phyloP scores from a whole-genome alignment of 2,888 invertebrate genomes.

The Pyrochroa serraticornis region DNA sequence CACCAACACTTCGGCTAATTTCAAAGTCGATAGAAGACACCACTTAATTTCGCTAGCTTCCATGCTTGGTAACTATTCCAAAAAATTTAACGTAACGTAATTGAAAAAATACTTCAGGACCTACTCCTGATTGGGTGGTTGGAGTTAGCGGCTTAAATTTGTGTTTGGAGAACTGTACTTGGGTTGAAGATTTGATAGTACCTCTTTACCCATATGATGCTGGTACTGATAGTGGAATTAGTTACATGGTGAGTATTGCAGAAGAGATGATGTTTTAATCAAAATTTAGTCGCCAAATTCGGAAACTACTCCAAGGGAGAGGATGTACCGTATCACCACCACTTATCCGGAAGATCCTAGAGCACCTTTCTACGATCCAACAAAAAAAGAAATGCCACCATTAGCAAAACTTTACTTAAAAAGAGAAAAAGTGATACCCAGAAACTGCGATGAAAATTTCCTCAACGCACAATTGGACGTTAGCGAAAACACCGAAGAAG shows the following conservation, averaged over 20 bases:
- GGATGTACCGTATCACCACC: constrained; percentile 87
- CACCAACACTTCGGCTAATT: constrained; percentile 78
- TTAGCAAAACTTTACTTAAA: constrained; percentile 83
- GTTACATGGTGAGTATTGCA: constrained; percentile 74
- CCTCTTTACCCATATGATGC: constrained; percentile 95
- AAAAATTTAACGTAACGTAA: constrained; percentile 1
- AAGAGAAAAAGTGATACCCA: constrained; percentile 74
- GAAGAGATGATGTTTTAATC: not conserved
- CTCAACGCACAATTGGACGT: constrained; percentile 66
- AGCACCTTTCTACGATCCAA: constrained; percentile 89
- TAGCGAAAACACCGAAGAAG: constrained; percentile 72
- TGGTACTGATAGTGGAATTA: constrained; percentile 91
- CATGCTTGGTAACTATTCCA: constrained; percentile 72
- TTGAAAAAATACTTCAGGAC: constrained; percentile 65
- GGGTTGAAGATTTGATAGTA: constrained; percentile 82
- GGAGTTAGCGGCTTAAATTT: constrained; percentile 89
- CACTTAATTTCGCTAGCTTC: constrained; percentile 87
- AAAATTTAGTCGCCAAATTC: constrained; percentile 73
- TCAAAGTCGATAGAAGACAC: constrained; percentile 83
- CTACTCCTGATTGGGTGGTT: constrained; percentile 98
- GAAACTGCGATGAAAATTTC: constrained; percentile 73
- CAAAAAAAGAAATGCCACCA: constrained; percentile 73
- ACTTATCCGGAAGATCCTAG: constrained; percentile 89
- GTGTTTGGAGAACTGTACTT: constrained; percentile 87
- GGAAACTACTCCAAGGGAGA: constrained; percentile 79